Evolutionary conservation across 2,113 vertebrate genomes (phyloP), one percentile per base, ranked within the genome.

Genomic region (Condylura cristata): DNA sequence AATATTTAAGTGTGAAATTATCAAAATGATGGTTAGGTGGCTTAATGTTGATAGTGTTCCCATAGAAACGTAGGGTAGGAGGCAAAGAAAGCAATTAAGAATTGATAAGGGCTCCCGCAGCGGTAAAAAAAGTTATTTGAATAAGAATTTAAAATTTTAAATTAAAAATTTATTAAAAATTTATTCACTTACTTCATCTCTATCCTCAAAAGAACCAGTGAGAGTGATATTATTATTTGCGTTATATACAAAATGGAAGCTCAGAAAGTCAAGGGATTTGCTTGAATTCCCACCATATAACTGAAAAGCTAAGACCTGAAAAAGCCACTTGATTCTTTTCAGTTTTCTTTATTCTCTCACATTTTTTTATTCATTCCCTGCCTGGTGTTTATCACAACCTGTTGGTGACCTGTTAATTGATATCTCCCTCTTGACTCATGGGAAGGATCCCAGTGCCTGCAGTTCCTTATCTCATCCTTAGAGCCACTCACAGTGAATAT

Each of bases 171-270:
- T 16, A 81, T 32, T 74, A 32, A 56, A 93, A 91, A 60, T 71
- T 60, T 16, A 80, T 44, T 90, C 18, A 26, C 70, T 84, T 85
- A 75, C 3, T 81, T 4, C 11, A 41, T 89, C 12, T 80, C 32
- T 75, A 46, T 61, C 46, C 37, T 93, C n/a, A 7, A 28, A 76
- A 86, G 75, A 68, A 58, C 44, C 34, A 80, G 16, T 70, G 74
- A 96, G 28, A 37, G 76, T 75, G 80, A 60, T 91, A 91, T 93
- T 91, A 85, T 91, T 88, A 63, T 80, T 58, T 76, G 53, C 28
- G 76, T 30, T 56, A 89, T n/a, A 63, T 39, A 30, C n/a, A 76
- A 88, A 71, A 56, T 56, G 37, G 32, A 81, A 44, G 12, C 84
- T 89, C 30, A 39, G 72, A 89, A 81, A 22, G 48, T 70, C 70